Evolutionary conservation across 2,113 vertebrate genomes (phyloP), one percentile per base, ranked within the genome.

Genomic region (Channa maculata): DNA sequence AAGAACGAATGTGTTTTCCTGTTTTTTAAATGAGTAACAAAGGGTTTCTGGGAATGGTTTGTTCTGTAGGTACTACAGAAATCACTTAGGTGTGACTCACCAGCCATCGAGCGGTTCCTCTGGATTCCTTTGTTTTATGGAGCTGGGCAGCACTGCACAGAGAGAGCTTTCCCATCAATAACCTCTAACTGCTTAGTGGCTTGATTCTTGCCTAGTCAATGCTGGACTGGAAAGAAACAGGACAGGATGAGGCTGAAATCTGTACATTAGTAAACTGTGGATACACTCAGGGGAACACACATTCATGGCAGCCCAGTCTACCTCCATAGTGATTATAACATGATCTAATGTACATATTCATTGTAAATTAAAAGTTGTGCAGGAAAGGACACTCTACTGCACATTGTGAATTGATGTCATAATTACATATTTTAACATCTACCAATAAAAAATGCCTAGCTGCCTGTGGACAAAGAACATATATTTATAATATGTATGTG

Each of bases 111-210:
- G 73, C 72, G 11, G 75, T 77, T 82, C 52, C 74, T 71, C 73
- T 59, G 36, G 77, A 79, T 87, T 89, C 72, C 55, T 65, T 81
- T 39, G 48, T 91, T 89, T 90, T 87, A 88, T 86, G 84, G 82
- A 85, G 76, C 78, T 49, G 54, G 79, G 69, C 77, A 71, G 83
- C 65, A 52, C 57, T 36, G 43, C 0, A 14, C 71, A 70, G 62
- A 65, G 70, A 90, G 69, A 59, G 83, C 85, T 82, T 77, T 89
- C 81, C 50, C 78, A 85, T 92, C 86, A 88, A 90, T 92, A 91
- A 87, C 71, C 74, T 71, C 79, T 84, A 81, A 91, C 77, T 86
- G 83, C 84, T 86, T 84, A 80, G 88, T 78, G 80, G 84, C 65
- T 83, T 83, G 43, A 82, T 63, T 86, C 61, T 60, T 60, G 71